phyloP scores from a whole-genome alignment of 2,797 vertebrate genomes.

The Catostomus latipinnis region DNA sequence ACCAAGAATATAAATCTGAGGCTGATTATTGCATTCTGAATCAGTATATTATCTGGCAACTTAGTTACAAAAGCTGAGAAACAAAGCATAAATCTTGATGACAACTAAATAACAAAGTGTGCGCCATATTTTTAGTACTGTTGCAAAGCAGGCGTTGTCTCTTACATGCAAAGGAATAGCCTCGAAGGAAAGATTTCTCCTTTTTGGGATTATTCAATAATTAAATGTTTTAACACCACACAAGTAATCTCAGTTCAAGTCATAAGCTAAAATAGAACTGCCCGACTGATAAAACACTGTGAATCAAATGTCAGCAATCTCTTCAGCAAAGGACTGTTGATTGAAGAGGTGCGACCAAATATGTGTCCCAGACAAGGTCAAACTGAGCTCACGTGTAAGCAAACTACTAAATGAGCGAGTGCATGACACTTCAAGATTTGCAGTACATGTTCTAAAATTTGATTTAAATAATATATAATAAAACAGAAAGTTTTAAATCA shows the following conservation, averaged over 20 bases:
- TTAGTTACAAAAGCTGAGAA: conserved; percentile 32
- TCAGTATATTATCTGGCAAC: conserved; percentile 32
- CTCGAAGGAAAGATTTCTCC: neutral
- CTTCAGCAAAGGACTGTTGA: conserved; percentile 16
- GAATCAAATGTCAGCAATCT: conserved; percentile 46
- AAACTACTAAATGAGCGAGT: neutral
- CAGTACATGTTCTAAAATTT: neutral
- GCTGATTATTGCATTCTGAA: conserved; percentile 27
- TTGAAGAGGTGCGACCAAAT: conserved; percentile 30
- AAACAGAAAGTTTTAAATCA: neutral
- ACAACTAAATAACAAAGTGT: conserved; percentile 46
- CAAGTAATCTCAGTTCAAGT: conserved; percentile 31
- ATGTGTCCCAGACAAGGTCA: conserved; percentile 21
- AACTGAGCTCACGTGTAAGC: neutral
- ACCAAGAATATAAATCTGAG: conserved; percentile 18
- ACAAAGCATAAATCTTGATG: conserved; percentile 44
- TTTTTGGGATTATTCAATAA: conserved; percentile 26
- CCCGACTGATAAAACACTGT: conserved; percentile 39
- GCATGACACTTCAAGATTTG: neutral
- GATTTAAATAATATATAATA: too few species aligned
- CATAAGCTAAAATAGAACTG: conserved; percentile 47
- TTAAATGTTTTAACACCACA: conserved; percentile 29
- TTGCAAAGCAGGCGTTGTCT: conserved; percentile 41
- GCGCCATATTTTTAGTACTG: conserved; percentile 18
- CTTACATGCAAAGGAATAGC: conserved; percentile 17